Evolutionary conservation across 2,888 invertebrate species (phyloP), one percentile per base, ranked within the genome.

Genomic region (Acanthacorydalis orientalis): DNA sequence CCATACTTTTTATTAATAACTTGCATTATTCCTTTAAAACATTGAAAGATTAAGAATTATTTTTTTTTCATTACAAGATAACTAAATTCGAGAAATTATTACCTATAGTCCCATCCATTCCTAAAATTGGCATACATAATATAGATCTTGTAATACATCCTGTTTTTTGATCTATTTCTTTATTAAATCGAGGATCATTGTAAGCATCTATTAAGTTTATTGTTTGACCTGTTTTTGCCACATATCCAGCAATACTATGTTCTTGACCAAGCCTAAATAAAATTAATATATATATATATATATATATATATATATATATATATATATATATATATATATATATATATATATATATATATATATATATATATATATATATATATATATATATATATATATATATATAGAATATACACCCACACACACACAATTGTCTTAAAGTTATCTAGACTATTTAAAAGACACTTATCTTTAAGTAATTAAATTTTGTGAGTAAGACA

Each of bases 161-260:
- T 0, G 72, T 70, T 31, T 68, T 68, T 4, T 68, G 66, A 53
- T 77, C 75, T 11, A 73, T 63, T 48, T 74, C 73, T 44, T 68
- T 72, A 31, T 59, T 53, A 55, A 75, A 75, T 14, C 74, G 64
- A 0, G 65, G 56, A 59, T 78, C 78, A 43, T 64, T 69, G 58
- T 72, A 74, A 1, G 73, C 72, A 52, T 78, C 74, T 14, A 59
- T 58, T 1, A 78, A 61, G 58, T 77, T 78, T 9, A 77, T 54
- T 0, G 60, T 52, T 12, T 62, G 56, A 0, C 73, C 72, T 0
- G 70, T 71, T 40, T 65, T 60, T 0, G 73, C 73, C 1, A 74
- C 77, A 1, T 67, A 52, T 1, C 71, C 71, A 0, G 72, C 74
- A 16, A 77, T 73, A 1, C 71, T 70, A 43, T 65, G 60, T 42